Evolutionary conservation across 2,888 invertebrate species (phyloP), one percentile per base, ranked within the genome.

Genomic region (Folsomia candida): DNA sequence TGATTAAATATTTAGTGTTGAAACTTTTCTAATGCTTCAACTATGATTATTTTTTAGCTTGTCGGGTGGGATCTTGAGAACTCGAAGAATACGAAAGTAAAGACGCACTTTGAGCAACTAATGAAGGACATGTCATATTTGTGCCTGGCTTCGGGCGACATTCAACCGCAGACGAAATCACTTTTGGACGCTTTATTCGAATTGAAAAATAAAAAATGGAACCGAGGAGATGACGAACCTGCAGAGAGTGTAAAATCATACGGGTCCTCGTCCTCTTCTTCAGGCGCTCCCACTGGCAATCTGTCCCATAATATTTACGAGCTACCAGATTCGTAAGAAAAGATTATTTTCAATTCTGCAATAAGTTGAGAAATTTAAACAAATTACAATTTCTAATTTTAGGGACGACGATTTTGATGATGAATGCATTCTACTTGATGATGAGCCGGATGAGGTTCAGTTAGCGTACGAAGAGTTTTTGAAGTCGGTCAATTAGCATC

Each of bases 61-160:
- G 72, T 78, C 14, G 78, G 78, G 4, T 78, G 77, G 76, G 76
- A 78, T 20, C 67, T 77, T 2, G 76, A 78, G 26, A 74, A 77
- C 27, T 73, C 73, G 11, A 54, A 64, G 1, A 37, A 67, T 22
- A 29, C 51, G 27, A 68, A 71, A 57, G 60, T 75, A 0, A 68
- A 65, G 27, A n/a, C 58, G 14, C 62, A 71, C 18, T 70, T 74
- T 20, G 74, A 74, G 20, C 58, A 65, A 27, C 70, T 76, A n/a
- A 25, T 75, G 26, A 73, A 73, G 25, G 73, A 76, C 6, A 62
- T 78, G 20, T 73, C 71, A 2, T 72, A 64, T 22, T 24, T 74
- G 2, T 24, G 66, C 22, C 66, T 68, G 62, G 25, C 66, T 22
- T 26, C 68, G 1, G 64, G 51, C n/a, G 54, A 68, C 2, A 26